Conservation (phyloP, 2,888 invertebrate species). For the Drosophila kokeensis region DNA sequence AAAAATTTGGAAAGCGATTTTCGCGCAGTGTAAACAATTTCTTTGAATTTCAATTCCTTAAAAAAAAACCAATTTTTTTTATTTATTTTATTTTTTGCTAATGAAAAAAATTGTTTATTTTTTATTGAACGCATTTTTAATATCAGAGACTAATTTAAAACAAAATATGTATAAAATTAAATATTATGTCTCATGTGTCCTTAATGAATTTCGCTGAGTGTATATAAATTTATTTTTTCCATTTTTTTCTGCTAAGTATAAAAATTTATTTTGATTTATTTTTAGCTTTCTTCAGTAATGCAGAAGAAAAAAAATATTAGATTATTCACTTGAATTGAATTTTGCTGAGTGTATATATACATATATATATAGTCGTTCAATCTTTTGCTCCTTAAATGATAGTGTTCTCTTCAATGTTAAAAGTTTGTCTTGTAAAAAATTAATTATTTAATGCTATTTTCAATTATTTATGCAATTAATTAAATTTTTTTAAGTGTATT, state of each 20-base stretch:
- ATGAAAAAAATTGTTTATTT: neutral
- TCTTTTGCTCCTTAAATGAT: neutral
- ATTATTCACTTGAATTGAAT: neutral
- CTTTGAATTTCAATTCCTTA: neutral
- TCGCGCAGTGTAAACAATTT: neutral
- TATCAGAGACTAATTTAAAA: neutral
- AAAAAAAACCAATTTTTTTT: neutral
- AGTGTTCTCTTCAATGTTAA: neutral
- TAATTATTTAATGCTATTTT: neutral
- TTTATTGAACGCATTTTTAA: neutral
- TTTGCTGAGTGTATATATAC: neutral
- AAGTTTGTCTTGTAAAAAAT: neutral
- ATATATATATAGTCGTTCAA: neutral
- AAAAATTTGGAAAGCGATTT: accelerated
- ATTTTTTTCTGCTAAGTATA: neutral
- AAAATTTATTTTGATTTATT: neutral
- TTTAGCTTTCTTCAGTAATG: neutral
- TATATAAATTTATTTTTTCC: neutral
- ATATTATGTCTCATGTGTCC: neutral
- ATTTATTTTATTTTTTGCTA: neutral
- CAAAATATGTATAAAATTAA: neutral
- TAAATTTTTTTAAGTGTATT: neutral
- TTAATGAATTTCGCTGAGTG: neutral
- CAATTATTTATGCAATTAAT: neutral
- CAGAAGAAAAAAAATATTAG: neutral